Base-by-base conservation (phyloP, 2,113 vertebrate genomes). In the Panthera leo region DNA sequence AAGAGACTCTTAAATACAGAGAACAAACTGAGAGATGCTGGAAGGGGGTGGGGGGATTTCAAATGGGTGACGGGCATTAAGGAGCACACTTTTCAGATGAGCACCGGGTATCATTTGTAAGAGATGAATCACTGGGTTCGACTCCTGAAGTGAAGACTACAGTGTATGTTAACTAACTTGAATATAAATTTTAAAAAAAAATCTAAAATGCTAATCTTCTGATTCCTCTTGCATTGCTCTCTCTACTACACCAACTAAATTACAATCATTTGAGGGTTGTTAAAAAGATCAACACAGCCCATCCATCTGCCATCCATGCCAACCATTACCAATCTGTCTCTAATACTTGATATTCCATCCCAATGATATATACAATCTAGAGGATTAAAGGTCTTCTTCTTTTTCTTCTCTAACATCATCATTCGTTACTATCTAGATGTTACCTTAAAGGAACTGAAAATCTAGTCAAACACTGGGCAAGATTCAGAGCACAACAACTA, bases 371-470 rank as follows among this genome's bases (percentile, higher is more conserved):
- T 4, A 67, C 0, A 82, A 45, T 94, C 75, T 70, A 15, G 8
- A 83, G 14, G 14, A 0, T 53, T 87, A 86, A 82, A 87, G n/a
- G 5, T 73, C 63, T 51, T 70, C 84, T 79, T 55, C 75, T 31
- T 55, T 19, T 2, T 31, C 51, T 13, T 67, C 87, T 70, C 55
- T 45, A 93, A 87, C 8, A 16, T 45, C 85, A 79, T 53, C 39
- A 63, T 79, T 87, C 65, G 75, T 70, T 83, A 96, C 70, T 71
- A 95, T 7, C 15, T 36, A 80, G 29, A n/a, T 58, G 8, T 68
- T 48, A 89, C 5, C 71, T 89, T 92, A 89, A 91, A 58, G 45
- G 61, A 91, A 91, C 5, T 48, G 70, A 29, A 97, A 95, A 89
- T 76, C 71, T 61, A 70, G 51, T 75, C 84, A 85, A 96, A 91